Percentiles rank a stretch among this genome's conserved stretches.
These are phyloP conservation scores for Silurus glanis DNA, from an alignment of 2,113 vertebrate species.

Conservation along the genomic window DNA sequence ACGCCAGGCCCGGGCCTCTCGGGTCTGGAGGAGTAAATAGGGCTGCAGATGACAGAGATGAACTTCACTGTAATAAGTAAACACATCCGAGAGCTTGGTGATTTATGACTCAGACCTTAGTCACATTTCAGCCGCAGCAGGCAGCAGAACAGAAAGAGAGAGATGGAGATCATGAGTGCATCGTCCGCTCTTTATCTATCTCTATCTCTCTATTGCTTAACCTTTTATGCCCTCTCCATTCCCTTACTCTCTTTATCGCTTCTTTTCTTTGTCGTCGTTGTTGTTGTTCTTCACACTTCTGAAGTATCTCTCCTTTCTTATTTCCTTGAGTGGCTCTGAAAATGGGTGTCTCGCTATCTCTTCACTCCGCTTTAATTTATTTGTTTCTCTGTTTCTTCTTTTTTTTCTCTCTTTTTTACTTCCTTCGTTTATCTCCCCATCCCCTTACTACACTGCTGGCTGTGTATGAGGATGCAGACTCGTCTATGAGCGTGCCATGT, in stretches of 20 bases:
- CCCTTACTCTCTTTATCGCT: conserved; percentile 14
- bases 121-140: conserved; percentile 68
- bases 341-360: conserved; percentile 20
- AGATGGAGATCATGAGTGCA: neutral
- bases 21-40: conserved; percentile 62
- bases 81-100: conserved; percentile 69
- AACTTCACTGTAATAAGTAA: conserved; percentile 72
- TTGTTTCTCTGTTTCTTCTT: conserved; percentile 1
- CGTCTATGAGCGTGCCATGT: conserved; percentile 13
- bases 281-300: conserved; percentile 15
- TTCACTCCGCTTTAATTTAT: conserved; percentile 29
- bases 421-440: neutral
- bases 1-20: conserved; percentile 28
- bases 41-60: conserved; percentile 64
- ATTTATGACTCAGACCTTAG: conserved; percentile 70
- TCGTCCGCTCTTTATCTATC: conserved; percentile 26
- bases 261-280: conserved; percentile 16
- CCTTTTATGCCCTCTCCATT: conserved; percentile 24
- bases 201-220: conserved; percentile 48
- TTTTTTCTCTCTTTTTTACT: neutral
- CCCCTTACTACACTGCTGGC: neutral
- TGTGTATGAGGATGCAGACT: neutral
- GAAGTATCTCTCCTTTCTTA: conserved; percentile 11
- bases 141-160: conserved; percentile 41
- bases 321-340: conserved; percentile 8